Conservation (phyloP, 30 jellyfish, hydroid and myxozoan species). For the Aurelia sp. region DNA sequence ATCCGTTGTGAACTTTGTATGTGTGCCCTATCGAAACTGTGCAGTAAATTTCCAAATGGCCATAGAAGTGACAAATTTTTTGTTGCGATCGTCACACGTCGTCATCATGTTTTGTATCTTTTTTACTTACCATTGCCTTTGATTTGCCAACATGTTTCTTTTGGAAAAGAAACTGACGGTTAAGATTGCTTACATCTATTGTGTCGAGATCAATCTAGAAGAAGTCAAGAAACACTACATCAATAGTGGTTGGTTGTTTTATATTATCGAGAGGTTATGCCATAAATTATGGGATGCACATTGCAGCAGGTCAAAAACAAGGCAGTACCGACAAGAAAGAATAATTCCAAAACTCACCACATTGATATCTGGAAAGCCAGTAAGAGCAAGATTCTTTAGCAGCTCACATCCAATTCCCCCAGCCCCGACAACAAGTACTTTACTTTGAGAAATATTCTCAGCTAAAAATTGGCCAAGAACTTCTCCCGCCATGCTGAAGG, state of each 20-base stretch:
- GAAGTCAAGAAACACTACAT: no score
- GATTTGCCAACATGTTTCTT: constrained; percentile 96
- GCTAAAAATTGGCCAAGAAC: constrained; percentile 31
- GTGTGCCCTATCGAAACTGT: no score
- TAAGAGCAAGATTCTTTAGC: constrained; percentile 85
- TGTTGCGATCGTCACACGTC: no score
- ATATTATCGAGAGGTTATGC: no score
- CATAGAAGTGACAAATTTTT: no score
- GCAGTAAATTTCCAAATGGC: no score
- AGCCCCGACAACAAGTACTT: constrained; percentile 95
- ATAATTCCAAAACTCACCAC: constrained; percentile 36
- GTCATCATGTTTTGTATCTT: background rate
- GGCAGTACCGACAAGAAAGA: background rate
- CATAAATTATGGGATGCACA: no score
- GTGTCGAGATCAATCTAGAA: constrained; percentile 94
- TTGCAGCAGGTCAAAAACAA: background rate
- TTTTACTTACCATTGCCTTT: constrained; percentile 71
- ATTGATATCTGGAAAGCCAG: constrained; percentile 81
- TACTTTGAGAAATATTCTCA: constrained; percentile 51
- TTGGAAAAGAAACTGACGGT: constrained; percentile 96
- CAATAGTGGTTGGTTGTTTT: no score
- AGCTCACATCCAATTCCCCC: constrained; percentile 99
- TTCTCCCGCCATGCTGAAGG: constrained; percentile 67
- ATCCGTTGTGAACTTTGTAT: no score
- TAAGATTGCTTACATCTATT: constrained; percentile 96